A percentile compares a stretch with the other conserved stretches of the same genome.
Evolutionary conservation across 2,888 invertebrate genomes (phyloP).

Genomic region (Xylota sylvarum): DNA sequence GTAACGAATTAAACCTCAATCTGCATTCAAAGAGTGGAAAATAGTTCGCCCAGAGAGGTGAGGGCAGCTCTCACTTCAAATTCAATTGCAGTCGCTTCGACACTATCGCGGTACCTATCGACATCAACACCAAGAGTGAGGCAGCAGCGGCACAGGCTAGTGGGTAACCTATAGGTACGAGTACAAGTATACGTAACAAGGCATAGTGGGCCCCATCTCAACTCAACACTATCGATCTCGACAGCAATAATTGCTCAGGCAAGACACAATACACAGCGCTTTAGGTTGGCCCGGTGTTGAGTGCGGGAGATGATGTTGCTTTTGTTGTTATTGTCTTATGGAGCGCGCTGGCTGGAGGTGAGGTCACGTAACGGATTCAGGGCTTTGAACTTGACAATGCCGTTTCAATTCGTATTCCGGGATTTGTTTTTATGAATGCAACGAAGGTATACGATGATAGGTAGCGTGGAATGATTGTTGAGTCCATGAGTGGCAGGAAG

Average conservation of each 20-base stretch:
- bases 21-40: constrained; percentile 69
- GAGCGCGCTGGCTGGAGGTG: constrained; percentile 61
- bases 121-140: constrained; percentile 56
- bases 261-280: constrained; percentile 21
- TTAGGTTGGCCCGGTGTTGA: constrained; percentile 39
- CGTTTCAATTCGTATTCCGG: constrained; percentile 65
- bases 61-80: constrained; percentile 48
- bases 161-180: constrained; percentile 35
- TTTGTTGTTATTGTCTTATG: constrained; percentile 60
- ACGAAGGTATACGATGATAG: constrained; percentile 35
- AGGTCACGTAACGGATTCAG: constrained; percentile 77
- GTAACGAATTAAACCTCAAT: constrained; percentile 62
- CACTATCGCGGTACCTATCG: constrained; percentile 60
- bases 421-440: constrained; percentile 60
- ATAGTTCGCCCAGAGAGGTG: constrained; percentile 24
- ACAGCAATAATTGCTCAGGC: constrained; percentile 67
- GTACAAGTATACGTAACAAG: constrained; percentile 39
- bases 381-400: constrained; percentile 77
- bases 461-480: constrained; percentile 49
- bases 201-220: constrained; percentile 61
- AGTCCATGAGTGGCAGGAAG: constrained; percentile 24
- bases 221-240: constrained; percentile 68
- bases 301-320: constrained; percentile 64
- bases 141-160: neutral
- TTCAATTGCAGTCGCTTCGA: constrained; percentile 65